Evolutionary conservation across 2,113 vertebrate genomes (phyloP).

Genomic region (Dicaeum eximium): DNA sequence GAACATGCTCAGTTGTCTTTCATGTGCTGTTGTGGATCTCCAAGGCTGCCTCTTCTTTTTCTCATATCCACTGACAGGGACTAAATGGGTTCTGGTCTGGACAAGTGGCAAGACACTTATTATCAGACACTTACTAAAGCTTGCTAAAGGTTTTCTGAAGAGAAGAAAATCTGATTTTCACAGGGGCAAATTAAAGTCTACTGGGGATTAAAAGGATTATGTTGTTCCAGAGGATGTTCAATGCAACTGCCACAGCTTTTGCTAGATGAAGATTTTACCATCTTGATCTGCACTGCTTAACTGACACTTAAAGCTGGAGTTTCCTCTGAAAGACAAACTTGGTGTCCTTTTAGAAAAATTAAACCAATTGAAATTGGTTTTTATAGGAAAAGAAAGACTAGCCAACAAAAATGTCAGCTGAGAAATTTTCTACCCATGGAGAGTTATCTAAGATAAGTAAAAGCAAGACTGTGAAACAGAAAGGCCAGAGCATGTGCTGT

Average conservation of each 20-base stretch:
- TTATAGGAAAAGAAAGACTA: background rate
- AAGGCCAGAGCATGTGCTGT: fast-evolving
- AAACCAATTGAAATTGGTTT: background rate
- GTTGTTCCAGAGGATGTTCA: background rate
- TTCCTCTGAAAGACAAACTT: background rate
- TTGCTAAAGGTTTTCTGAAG: background rate
- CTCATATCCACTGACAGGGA: background rate
- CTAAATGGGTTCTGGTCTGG: background rate
- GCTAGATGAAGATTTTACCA: background rate
- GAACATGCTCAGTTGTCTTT: background rate
- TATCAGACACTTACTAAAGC: background rate
- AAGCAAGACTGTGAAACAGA: background rate
- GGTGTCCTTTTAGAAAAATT: background rate
- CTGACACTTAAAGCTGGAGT: background rate
- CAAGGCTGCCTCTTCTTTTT: background rate
- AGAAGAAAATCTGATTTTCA: background rate
- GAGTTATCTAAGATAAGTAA: background rate
- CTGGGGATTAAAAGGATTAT: background rate
- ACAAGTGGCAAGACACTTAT: background rate
- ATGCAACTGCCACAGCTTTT: background rate
- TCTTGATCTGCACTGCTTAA: background rate
- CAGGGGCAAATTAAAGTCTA: background rate
- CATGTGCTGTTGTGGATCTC: background rate
- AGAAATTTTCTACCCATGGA: background rate
- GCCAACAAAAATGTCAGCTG: background rate